Evolutionary conservation across 2,113 vertebrate genomes (phyloP).

Genomic region (Lepisosteus osseus): DNA sequence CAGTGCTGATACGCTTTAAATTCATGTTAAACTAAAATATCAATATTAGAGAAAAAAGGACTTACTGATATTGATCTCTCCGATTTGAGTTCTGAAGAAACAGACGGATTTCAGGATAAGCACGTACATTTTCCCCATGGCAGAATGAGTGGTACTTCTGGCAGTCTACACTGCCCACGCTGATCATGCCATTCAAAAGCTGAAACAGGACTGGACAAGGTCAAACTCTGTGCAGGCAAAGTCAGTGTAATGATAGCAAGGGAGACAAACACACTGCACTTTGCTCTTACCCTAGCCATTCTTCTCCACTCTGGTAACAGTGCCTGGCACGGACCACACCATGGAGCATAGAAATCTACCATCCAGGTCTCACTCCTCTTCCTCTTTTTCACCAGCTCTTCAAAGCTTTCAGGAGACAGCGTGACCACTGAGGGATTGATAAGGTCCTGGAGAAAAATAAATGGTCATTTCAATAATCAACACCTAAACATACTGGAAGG

Average conservation of each 20-base stretch:
- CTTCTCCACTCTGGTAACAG: conserved; percentile 95
- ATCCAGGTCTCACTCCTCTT: conserved; percentile 78
- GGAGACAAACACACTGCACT: background rate
- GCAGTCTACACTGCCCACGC: conserved; percentile 87
- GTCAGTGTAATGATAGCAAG: background rate
- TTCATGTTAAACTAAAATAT: too few species aligned
- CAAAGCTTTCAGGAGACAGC: conserved; percentile 79
- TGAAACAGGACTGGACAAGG: conserved; percentile 17
- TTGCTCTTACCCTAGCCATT: conserved; percentile 82
- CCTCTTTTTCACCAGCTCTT: conserved; percentile 71
- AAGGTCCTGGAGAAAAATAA: conserved; percentile 74
- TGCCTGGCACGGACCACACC: conserved; percentile 94
- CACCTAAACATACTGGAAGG: background rate
- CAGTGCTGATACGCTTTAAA: too few species aligned
- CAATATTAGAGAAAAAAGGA: conserved; percentile 24
- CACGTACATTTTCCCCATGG: conserved; percentile 75
- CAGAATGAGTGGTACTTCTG: conserved; percentile 86
- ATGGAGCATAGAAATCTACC: conserved; percentile 94
- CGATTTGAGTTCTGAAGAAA: conserved; percentile 68
- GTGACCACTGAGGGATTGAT: conserved; percentile 81
- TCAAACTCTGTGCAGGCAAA: background rate
- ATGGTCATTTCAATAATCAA: background rate
- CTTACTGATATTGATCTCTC: conserved; percentile 74
- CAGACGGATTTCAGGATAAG: conserved; percentile 90
- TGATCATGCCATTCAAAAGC: conserved; percentile 77